Evolutionary conservation across 1,140 invertebrate species (phyloP), one percentile per base, ranked within the genome.

Genomic region (Calephelis virginiensis): DNA sequence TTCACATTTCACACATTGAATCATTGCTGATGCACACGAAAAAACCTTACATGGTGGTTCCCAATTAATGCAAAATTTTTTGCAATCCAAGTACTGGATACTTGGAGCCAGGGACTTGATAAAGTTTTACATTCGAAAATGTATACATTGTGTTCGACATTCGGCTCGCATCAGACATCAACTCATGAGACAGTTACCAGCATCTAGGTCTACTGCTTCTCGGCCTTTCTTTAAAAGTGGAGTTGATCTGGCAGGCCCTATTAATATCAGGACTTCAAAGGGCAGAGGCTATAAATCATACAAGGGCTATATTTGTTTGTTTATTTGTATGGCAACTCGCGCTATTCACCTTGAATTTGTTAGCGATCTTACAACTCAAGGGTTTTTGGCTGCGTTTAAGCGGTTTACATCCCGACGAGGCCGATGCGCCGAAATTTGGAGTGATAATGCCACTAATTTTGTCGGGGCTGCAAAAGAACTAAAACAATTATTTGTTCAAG

Each of bases 371-470:
- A 50, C 62, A 1, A 5, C 62, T 8, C 46, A 50, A 1, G 62
- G 47, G 1, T 64, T 64, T 37, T 9, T 64, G 1, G 62, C 62
- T 1, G 62, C 47, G 8, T 64, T 64, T 48, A 48, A 49, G 6
- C 9, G 62, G 1, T 64, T 53, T n/a, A 49, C 49, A 1, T 7
- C 62, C 1, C 47, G 62, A 1, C 4, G 62, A 8, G 47, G 62
- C 2, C 61, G 49, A n/a, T 62, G 61, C 11, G 14, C n/a, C 3
- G 40, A 62, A 12, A 14, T 63, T 17, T 63, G 28, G 46, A 63
- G 62, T 11, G 62, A 63, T 13, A 63, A 63, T 48, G 62, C 45
- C 17, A 48, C 62, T 12, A 63, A 63, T 14, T 63, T 63, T 63
- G 17, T 63, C 7, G 40, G 61, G 10, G 61, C 61, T 11, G 9